A percentile compares a stretch with the other conserved stretches of the same genome.
Conservation (phyloP, 2,797 vertebrate species). For the Orientallactaga sibirica region DNA sequence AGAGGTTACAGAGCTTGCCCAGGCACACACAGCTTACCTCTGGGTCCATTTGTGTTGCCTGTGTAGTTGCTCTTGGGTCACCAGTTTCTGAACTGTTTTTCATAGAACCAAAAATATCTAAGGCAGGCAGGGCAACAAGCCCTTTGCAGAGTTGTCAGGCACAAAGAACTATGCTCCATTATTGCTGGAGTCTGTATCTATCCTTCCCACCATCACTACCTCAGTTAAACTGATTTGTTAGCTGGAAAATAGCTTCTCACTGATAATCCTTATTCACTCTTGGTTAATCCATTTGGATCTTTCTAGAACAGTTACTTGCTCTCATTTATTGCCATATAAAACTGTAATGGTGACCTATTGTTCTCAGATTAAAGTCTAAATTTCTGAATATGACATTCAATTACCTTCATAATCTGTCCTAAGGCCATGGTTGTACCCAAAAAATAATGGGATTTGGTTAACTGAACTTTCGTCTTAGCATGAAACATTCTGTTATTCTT, state of each 20-base stretch:
- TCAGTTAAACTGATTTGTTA: background rate
- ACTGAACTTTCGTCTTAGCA: background rate
- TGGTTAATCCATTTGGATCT: background rate
- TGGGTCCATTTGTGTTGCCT: background rate
- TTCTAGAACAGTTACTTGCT: background rate
- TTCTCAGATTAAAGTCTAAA: background rate
- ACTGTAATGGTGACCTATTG: background rate
- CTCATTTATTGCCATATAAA: background rate
- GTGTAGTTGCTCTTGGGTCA: background rate
- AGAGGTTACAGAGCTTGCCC: background rate
- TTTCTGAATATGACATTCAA: background rate
- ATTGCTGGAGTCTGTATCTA: background rate
- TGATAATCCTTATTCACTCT: background rate
- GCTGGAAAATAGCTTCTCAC: background rate
- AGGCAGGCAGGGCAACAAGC: background rate
- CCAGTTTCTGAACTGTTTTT: background rate
- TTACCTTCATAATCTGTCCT: background rate
- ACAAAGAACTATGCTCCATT: background rate
- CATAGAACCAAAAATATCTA: background rate
- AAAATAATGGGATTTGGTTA: background rate
- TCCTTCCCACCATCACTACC: background rate
- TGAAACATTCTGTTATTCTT: slow-evolving; percentile 34
- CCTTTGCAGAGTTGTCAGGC: background rate
- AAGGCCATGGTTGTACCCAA: background rate
- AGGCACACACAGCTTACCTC: background rate